Evolutionary conservation across 1,140 invertebrate genomes (phyloP).

Genomic region (Habropoda laboriosa): DNA sequence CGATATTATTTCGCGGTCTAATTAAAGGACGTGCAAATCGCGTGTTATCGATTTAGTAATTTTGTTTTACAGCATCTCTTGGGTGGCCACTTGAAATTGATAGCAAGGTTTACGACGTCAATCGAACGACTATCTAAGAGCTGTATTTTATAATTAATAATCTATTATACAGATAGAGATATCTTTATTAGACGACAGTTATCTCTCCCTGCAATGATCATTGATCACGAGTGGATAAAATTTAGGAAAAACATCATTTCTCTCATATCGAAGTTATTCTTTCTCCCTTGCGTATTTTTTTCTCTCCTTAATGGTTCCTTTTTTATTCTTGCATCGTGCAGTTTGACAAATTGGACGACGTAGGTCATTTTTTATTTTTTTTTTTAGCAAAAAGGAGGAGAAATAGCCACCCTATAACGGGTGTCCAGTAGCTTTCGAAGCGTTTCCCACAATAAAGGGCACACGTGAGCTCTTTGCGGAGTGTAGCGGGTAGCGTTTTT

Average conservation of each 20-base stretch:
- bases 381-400: neutral
- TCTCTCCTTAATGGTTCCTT: neutral
- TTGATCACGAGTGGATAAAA: no score
- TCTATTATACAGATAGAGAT: no score
- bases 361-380: neutral
- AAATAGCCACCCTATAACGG: neutral
- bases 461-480: constrained; percentile 58
- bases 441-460: constrained; percentile 71
- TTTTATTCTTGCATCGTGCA: neutral
- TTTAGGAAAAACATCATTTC: neutral
- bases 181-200: neutral
- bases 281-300: neutral
- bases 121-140: neutral
- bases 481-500: constrained; percentile 50
- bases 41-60: neutral
- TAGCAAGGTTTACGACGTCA: neutral
- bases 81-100: no score
- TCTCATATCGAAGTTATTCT: no score
- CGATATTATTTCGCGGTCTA: neutral
- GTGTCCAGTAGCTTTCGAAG: constrained; percentile 25
- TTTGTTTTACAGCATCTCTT: neutral
- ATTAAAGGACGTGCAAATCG: neutral
- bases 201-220: neutral
- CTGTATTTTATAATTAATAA: neutral
- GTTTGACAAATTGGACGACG: constrained; percentile 16